Evolutionary conservation across 2,113 vertebrate genomes (phyloP).

Genomic region (Onychorhynchus coronatus): DNA sequence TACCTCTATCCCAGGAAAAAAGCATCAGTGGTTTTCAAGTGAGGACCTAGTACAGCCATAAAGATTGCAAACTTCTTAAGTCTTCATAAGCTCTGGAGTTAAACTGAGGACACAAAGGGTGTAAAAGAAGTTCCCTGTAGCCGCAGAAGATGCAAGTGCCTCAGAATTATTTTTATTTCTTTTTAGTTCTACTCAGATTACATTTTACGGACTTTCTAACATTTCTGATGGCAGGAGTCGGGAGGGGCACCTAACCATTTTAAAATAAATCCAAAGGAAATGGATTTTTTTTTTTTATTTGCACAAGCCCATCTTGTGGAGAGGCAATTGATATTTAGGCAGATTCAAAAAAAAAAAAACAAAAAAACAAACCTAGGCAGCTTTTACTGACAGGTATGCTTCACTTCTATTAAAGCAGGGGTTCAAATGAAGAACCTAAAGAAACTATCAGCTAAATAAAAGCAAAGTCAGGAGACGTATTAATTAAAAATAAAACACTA

Average conservation of each 20-base stretch:
- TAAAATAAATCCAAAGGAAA: not conserved
- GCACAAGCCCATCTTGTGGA: not conserved
- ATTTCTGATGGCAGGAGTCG: not conserved
- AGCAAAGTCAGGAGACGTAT: not conserved
- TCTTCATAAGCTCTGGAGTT: not conserved
- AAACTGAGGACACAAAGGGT: not conserved
- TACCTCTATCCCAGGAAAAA: not conserved
- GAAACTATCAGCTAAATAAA: not conserved
- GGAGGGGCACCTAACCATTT: not conserved
- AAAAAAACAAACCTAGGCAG: not conserved
- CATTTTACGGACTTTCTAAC: not conserved
- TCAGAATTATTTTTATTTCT: not conserved
- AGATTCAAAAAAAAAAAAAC: not conserved
- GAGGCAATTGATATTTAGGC: not conserved
- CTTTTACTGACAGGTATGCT: not conserved
- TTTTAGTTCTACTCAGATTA: not conserved
- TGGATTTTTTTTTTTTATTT: too few species aligned
- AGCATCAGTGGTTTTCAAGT: not conserved
- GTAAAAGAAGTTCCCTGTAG: not conserved
- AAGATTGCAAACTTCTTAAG: not conserved
- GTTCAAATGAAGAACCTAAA: not conserved
- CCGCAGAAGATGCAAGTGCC: not conserved
- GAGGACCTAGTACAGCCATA: not conserved
- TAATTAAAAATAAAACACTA: not conserved
- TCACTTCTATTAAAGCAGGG: not conserved